Evolutionary conservation across 2,888 invertebrate species (phyloP).

Genomic region (Ectemnius continuus): DNA sequence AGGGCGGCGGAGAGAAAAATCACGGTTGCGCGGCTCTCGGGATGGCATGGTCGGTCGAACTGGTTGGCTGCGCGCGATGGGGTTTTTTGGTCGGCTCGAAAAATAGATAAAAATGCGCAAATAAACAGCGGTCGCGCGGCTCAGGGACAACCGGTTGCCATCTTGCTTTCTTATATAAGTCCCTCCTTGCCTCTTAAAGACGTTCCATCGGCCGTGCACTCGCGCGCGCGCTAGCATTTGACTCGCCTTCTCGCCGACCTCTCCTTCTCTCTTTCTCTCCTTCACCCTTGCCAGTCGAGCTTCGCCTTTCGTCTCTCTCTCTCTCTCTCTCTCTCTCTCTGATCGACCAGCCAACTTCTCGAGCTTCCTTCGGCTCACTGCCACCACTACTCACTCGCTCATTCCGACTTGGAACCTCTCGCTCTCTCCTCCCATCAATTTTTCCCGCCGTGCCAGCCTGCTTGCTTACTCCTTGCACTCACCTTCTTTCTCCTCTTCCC

Average conservation of each 20-base stretch:
- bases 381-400: constrained; percentile 21
- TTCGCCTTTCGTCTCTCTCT: background rate
- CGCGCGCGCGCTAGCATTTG: constrained; percentile 57
- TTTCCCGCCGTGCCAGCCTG: constrained; percentile 24
- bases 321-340: no score
- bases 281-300: background rate
- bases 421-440: constrained; percentile 13
- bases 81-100: constrained; percentile 68
- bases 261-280: background rate
- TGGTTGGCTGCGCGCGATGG: constrained; percentile 47
- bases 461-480: constrained; percentile 23
- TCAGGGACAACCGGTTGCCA: constrained; percentile 77
- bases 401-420: background rate
- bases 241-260: constrained; percentile 54
- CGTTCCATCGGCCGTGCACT: constrained; percentile 67
- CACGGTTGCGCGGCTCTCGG: constrained; percentile 39
- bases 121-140: constrained; percentile 74
- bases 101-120: constrained; percentile 77
- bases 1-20: constrained; percentile 52
- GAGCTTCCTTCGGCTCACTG: background rate
- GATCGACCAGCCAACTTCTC: background rate
- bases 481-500: constrained; percentile 17
- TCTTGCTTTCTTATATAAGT: constrained; percentile 77
- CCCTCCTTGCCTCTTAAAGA: constrained; percentile 69
- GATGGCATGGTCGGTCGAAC: constrained; percentile 58